Base-by-base conservation (phyloP, 2,888 invertebrate genomes). In the Nemurella pictetii region DNA sequence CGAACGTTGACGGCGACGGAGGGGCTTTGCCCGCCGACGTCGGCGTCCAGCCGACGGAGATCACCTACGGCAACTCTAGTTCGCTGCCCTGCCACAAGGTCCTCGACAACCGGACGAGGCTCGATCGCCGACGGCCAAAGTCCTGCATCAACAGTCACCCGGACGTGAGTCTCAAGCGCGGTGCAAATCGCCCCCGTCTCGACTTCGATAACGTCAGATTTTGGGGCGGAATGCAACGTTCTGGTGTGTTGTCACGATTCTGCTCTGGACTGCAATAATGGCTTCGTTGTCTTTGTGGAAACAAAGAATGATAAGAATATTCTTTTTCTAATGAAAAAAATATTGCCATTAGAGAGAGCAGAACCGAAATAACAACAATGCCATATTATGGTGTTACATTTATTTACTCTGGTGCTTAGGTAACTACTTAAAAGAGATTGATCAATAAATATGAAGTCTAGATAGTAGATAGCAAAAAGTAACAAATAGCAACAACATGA, bases 141-240 rank as follows among this genome's bases (percentile, higher is more conserved):
- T 85, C 87, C 25, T 89, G 89, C 85, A 86, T 88, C 84, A 88
- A 86, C 83, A 88, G 88, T 84, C 89, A 89, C 86, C 87, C 87
- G 77, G 87, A 88, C 84, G 89, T 89, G 87, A 87, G 87, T 85
- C 4, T 73, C 20, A 4, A 73, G 3, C 32, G 4, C 4, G 32
- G 32, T 32, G 32, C 32, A 32, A 9, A 32, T n/a, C n/a, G n/a
- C n/a, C 4, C 32, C 32, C 4, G 32, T 32, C 32, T 32, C 32
- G 32, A 9, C 32, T 3, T 32, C 9, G 3, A 32, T 32, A 32
- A 32, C 32, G 32, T 5, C 4, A 9, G 32, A 9, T 9, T 32
- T 32, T 32, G 32, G 32, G 3, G 32, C 32, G 9, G 9, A 32
- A 9, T 32, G 32, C 32, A 32, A 32, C 32, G n/a, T n/a, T n/a